phyloP scores from a whole-genome alignment of 2,113 vertebrate genomes.

The Athene cunicularia region DNA sequence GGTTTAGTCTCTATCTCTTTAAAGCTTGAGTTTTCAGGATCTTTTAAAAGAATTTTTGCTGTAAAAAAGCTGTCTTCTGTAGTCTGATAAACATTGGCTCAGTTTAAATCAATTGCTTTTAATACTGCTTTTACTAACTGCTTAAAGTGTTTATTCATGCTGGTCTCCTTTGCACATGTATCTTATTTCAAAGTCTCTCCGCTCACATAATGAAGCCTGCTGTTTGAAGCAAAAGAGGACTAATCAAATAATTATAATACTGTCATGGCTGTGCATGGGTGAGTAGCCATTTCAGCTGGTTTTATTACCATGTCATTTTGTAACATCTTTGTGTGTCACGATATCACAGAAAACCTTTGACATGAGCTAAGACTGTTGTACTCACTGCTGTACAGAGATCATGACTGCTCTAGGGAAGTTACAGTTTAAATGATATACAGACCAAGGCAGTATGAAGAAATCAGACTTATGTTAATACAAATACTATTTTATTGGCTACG shows the following conservation, averaged over 20 bases:
- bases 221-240: neutral
- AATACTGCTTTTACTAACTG: neutral
- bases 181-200: constrained; percentile 23
- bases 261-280: neutral
- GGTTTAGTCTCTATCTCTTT: neutral
- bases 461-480: neutral
- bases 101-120: neutral
- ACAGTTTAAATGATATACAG: neutral
- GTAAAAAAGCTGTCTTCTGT: neutral
- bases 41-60: neutral
- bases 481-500: neutral
- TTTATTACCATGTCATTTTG: neutral
- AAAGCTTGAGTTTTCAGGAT: neutral
- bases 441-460: neutral
- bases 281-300: neutral
- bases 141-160: constrained; percentile 21
- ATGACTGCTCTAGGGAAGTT: neutral
- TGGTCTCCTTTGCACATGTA: neutral
- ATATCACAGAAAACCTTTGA: neutral
- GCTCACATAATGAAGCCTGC: neutral
- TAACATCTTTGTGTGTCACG: neutral
- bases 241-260: neutral
- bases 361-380: neutral
- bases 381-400: neutral
- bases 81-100: neutral